These are phyloP conservation scores for mouse (Mus musculus) DNA, from an alignment of 2,113 vertebrate genomes.

Conservation along the genomic window GRCm39 chr8:92074501-92075000, in stretches of 20 bases:
- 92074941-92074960: neutral
- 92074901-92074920: neutral
- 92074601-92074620: neutral
- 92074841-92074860: neutral
- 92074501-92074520: neutral
- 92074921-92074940: slow-evolving; percentile 21
- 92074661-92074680: neutral
- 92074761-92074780: neutral
- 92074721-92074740: slow-evolving; percentile 34
- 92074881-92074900: neutral
- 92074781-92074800: slow-evolving; percentile 23
- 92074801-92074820: slow-evolving; percentile 50
- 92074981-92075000: slow-evolving; percentile 29
- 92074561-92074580: slow-evolving; percentile 24
- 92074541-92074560: neutral
- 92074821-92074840: neutral
- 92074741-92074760: slow-evolving; percentile 60
- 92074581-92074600: slow-evolving; percentile 25
- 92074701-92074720: slow-evolving; percentile 52
- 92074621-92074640: neutral
- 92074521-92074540: slow-evolving; percentile 23
- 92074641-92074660: neutral
- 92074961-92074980: slow-evolving; percentile 1
- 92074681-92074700: neutral
- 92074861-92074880: neutral